Conservation (phyloP, 35 echinoderm and acorn worm species). For the Strongylocentrotus purpuratus region DNA sequence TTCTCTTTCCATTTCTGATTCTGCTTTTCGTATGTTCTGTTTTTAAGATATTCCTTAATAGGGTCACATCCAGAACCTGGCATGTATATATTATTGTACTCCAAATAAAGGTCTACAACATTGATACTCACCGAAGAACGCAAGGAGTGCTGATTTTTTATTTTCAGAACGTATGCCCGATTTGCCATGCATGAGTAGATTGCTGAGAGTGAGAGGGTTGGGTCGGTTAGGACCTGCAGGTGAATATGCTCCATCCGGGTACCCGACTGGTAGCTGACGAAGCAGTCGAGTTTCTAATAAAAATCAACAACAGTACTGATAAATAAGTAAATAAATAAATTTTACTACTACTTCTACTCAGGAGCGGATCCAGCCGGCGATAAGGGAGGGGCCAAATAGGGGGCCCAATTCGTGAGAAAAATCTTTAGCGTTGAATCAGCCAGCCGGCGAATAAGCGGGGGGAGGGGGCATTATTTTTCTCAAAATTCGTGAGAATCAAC, state of each 20-base stretch:
- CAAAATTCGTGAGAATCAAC: too few relatives aligned
- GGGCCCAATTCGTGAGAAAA: too few relatives aligned
- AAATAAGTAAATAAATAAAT: too few relatives aligned
- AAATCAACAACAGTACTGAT: background rate
- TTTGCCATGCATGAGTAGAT: background rate
- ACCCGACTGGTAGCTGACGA: slow-evolving; percentile 45
- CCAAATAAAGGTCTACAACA: background rate
- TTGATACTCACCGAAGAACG: background rate
- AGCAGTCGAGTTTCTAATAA: slow-evolving; percentile 27
- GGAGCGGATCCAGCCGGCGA: too few relatives aligned
- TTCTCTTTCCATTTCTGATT: too few relatives aligned
- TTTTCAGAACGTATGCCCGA: background rate
- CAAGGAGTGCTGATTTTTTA: background rate
- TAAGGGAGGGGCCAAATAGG: too few relatives aligned
- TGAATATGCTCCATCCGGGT: slow-evolving; percentile 53
- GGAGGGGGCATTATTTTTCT: too few relatives aligned
- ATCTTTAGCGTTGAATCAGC: too few relatives aligned
- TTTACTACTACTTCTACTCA: too few relatives aligned
- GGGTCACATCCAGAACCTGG: background rate
- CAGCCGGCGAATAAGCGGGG: too few relatives aligned
- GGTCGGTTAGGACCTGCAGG: slow-evolving; percentile 47
- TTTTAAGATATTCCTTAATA: background rate
- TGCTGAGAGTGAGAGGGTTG: slow-evolving; percentile 44
- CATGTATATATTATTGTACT: background rate
- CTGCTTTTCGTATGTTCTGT: too few relatives aligned